A percentile compares a stretch with the other conserved stretches of the same genome.
phyloP scores from a whole-genome alignment of 2,888 invertebrate species.

The Tolmerus cingulatus region DNA sequence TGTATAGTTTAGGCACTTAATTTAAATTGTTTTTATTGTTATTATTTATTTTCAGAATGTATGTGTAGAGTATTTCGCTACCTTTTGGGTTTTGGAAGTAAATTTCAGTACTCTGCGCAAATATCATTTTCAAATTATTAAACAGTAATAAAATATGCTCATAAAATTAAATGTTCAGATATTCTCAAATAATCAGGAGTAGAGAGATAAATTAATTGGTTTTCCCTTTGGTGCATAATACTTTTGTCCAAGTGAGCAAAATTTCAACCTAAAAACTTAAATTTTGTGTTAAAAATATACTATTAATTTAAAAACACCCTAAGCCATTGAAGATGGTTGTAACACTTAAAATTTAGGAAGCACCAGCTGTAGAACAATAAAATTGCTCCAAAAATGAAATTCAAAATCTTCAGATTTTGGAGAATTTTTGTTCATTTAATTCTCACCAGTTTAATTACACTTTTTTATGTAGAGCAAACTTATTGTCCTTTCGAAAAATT shows the following conservation, averaged over 20 bases:
- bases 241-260: no score
- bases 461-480: not conserved
- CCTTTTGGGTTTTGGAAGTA: not conserved
- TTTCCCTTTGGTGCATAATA: not conserved
- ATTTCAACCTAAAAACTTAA: not conserved
- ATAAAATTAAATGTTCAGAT: not conserved
- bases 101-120: not conserved
- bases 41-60: not conserved
- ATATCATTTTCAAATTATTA: not conserved
- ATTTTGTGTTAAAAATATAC: not conserved
- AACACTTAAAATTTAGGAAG: not conserved
- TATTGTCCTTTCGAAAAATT: not conserved
- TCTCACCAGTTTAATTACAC: not conserved
- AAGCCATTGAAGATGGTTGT: not conserved
- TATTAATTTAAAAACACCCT: not conserved
- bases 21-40: not conserved
- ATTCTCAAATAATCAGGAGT: not conserved
- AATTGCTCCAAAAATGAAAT: not conserved
- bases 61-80: not conserved
- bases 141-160: not conserved
- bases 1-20: not conserved
- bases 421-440: no score
- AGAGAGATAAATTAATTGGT: not conserved
- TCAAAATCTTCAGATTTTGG: not conserved
- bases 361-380: not conserved